Evolutionary conservation across 2,113 vertebrate genomes (phyloP), one percentile per base, ranked within the genome.

Genomic region (Bettongia penicillata): DNA sequence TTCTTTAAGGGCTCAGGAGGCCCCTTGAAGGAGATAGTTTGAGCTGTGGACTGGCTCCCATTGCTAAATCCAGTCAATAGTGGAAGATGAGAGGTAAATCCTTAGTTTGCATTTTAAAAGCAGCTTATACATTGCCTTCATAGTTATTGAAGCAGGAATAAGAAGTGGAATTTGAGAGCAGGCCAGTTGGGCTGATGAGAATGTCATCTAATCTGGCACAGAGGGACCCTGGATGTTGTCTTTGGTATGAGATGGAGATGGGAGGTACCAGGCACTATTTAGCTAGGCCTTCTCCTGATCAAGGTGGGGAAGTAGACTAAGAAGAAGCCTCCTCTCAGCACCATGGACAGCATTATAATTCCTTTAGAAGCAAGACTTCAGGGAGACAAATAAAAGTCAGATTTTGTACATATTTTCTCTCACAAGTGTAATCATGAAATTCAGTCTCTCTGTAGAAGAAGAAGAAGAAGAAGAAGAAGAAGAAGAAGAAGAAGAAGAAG

Each of bases 1-100:
- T 31, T 2, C 0, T 1, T 1, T 0, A 28, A 25, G 0, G 0
- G 47, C 22, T 1, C 0, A 10, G 51, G 51, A 3, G 51, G 24
- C 47, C 26, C 43, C 12, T 37, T 49, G 50, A 43, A 31, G 26
- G 48, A 11, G 1, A 10, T 7, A 37, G 1, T 6, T 8, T 0
- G 2, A 51, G 49, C 19, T 37, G 0, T 8, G 31, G 6, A 25
- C 57, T 22, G 0, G 2, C 7, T n/a, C 49, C 26, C 0, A 5
- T 31, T 3, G 12, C 49, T 5, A 48, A 26, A 22, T 31, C 25
- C 53, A 0, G 3, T 84, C 68, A 52, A 22, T 19, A 2, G 25
- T 19, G 3, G 0, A 1, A 24, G 22, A 51, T 8, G 0, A 0
- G 26, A 51, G 25, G 24, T 43, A 53, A 3, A 31, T 0, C 1